A percentile compares a stretch with the other conserved stretches of the same genome.
Evolutionary conservation across 2,888 invertebrate species (phyloP).

Genomic region (Sericinus montela): DNA sequence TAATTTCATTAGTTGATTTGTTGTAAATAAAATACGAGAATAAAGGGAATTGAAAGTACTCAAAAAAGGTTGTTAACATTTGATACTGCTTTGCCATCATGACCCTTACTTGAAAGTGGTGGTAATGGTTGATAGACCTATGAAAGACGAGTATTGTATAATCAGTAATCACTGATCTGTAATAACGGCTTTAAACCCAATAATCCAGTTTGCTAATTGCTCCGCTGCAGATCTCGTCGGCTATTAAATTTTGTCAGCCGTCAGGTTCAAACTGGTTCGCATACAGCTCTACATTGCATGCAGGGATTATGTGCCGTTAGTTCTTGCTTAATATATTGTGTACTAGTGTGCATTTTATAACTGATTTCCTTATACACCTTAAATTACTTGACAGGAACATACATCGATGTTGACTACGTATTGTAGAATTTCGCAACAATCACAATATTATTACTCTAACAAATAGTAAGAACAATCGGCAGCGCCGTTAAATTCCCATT

Average conservation of each 20-base stretch:
- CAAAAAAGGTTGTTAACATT: too few relatives aligned
- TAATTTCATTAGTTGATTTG: too few relatives aligned
- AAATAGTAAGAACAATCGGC: too few relatives aligned
- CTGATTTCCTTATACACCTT: not conserved
- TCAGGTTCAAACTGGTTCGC: constrained; percentile 24
- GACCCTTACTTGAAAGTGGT: too few relatives aligned
- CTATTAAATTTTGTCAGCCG: constrained; percentile 50
- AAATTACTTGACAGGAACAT: too few relatives aligned
- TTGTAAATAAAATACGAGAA: too few relatives aligned
- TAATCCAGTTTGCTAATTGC: constrained; percentile 48
- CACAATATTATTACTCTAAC: too few relatives aligned
- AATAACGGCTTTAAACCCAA: constrained; percentile 34
- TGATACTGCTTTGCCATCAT: too few relatives aligned
- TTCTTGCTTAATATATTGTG: constrained; percentile 5
- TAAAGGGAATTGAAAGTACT: too few relatives aligned
- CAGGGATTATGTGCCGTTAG: constrained; percentile 21
- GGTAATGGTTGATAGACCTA: not conserved
- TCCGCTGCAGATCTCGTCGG: constrained; percentile 40
- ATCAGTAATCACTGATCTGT: not conserved
- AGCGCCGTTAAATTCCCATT: too few relatives aligned
- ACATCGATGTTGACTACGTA: too few relatives aligned
- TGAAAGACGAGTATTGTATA: not conserved
- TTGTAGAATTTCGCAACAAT: too few relatives aligned
- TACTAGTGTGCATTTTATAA: constrained; percentile 5
- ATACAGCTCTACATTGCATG: constrained; percentile 20